Conservation (phyloP, 1,140 invertebrate species). For the Drosophila willistoni region DNA sequence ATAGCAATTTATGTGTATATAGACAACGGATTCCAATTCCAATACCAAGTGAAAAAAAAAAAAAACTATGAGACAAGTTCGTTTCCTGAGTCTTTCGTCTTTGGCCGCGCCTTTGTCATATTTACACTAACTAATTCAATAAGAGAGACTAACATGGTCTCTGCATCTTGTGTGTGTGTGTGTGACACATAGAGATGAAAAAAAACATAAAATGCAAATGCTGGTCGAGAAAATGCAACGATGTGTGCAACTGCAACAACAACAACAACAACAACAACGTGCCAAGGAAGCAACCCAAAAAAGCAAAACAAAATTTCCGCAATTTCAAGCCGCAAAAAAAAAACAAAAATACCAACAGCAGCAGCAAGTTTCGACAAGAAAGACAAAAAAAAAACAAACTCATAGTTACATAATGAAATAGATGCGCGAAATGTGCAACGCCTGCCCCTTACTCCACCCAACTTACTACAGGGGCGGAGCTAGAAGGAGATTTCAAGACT, state of each 20-base stretch:
- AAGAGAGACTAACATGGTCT: background rate
- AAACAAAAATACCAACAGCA: constrained; percentile 1
- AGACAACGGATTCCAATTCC: constrained; percentile 34
- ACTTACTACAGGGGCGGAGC: no score
- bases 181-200: constrained; percentile 32
- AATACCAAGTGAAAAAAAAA: constrained; percentile 4
- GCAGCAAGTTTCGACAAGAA: constrained; percentile 37
- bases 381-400: constrained; percentile 51
- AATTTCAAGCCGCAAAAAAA: constrained; percentile 65
- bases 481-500: no score
- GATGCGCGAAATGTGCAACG: constrained; percentile 78
- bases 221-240: constrained; percentile 61
- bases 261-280: constrained; percentile 25
- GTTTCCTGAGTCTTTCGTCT: constrained; percentile 76
- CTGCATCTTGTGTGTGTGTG: background rate
- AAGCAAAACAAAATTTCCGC: constrained; percentile 59
- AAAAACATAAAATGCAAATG: constrained; percentile 68
- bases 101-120: constrained; percentile 50
- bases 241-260: constrained; percentile 60
- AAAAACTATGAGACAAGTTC: constrained; percentile 44
- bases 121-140: constrained; percentile 55
- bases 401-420: constrained; percentile 76
- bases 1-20: constrained; percentile 31
- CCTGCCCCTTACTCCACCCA: constrained; percentile 20
- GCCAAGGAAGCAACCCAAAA: constrained; percentile 54